Conservation (phyloP, 1,140 invertebrate genomes). For the Scylla paramamosain region DNA sequence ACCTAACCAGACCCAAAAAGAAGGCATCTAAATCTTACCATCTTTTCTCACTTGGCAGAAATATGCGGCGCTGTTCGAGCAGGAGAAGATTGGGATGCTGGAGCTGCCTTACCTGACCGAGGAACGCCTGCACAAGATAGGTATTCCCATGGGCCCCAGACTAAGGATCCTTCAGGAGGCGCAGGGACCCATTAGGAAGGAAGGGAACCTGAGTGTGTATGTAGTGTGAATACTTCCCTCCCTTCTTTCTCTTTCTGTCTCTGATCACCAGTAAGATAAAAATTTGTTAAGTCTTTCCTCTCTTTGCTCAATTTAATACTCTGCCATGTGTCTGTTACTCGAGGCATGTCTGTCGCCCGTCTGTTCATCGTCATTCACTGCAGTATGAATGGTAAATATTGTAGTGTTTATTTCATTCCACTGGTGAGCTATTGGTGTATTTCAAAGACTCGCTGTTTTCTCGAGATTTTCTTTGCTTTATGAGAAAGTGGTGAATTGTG, state of each 20-base stretch:
- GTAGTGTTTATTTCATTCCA: no score
- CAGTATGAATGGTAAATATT: no score
- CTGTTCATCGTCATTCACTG: no score
- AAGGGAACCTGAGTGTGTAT: conserved; percentile 81
- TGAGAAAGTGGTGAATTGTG: no score
- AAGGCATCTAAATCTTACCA: background rate
- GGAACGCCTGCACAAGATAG: conserved; percentile 92
- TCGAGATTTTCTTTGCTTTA: no score
- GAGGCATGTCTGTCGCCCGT: background rate
- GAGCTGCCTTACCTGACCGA: conserved; percentile 95
- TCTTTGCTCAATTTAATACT: background rate
- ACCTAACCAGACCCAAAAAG: no score
- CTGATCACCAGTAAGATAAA: background rate
- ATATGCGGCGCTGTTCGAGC: conserved; percentile 84
- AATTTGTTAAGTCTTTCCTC: background rate
- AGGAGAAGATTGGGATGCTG: conserved; percentile 94
- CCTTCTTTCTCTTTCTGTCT: conserved; percentile 41
- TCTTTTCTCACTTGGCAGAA: conserved; percentile 3
- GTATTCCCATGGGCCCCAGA: conserved; percentile 92
- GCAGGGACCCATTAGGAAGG: conserved; percentile 82
- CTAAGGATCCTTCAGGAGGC: conserved; percentile 94
- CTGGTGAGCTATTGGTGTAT: no score
- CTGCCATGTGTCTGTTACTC: background rate
- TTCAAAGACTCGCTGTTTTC: no score
- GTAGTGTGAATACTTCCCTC: conserved; percentile 79